Conservation (phyloP, 1,140 invertebrate genomes). For the Piezodorus guildinii region DNA sequence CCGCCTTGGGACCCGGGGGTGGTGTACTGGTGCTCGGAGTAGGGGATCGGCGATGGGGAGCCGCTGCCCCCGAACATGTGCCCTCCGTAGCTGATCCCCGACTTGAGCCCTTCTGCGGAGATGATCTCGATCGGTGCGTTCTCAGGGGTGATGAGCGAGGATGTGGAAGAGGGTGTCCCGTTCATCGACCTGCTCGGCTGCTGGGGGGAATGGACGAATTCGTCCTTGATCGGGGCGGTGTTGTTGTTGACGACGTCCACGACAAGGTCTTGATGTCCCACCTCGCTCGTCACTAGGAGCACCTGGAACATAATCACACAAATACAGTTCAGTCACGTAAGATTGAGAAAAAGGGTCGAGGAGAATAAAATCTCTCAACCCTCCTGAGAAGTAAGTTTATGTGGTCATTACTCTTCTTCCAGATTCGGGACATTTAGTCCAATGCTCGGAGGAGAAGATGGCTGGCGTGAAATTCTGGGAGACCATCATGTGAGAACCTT, state of each 20-base stretch:
- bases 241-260: conserved; percentile 38
- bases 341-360: background rate
- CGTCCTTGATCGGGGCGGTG: conserved; percentile 35
- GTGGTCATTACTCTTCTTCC: no score
- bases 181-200: conserved; percentile 39
- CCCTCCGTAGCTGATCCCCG: conserved; percentile 34
- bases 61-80: conserved; percentile 39
- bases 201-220: conserved; percentile 34
- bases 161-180: conserved; percentile 39
- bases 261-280: conserved; percentile 34
- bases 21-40: conserved; percentile 40
- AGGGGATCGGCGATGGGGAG: conserved; percentile 44
- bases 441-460: no score
- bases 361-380: no score
- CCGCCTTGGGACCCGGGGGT: conserved; percentile 38
- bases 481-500: no score
- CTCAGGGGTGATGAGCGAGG: conserved; percentile 34
- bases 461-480: no score
- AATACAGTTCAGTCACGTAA: conserved; percentile 29
- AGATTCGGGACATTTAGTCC: no score
- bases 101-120: conserved; percentile 39
- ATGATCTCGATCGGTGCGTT: conserved; percentile 39
- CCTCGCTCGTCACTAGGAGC: conserved; percentile 32
- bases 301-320: conserved; percentile 29
- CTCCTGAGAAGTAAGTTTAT: no score